These are phyloP conservation scores for Hydrozoanthus gracilis DNA, from an alignment of 92 coral and sea anemone genomes.

Conservation along the genomic window DNA sequence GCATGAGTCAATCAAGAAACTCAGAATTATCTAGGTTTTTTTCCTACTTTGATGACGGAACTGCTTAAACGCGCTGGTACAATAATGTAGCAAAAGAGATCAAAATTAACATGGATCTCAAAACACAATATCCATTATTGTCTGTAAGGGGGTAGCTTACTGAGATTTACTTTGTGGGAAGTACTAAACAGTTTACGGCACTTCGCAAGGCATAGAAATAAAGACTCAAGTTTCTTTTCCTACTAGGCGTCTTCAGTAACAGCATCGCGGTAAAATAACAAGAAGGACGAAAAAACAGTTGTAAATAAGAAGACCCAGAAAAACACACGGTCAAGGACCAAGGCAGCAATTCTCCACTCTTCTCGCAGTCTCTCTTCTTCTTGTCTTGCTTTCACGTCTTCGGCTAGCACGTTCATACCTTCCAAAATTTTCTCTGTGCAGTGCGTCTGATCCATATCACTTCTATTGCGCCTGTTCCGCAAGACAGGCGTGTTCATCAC, in stretches of 20 bases:
- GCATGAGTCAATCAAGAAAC: too few relatives aligned
- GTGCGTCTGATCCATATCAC: constrained; percentile 49
- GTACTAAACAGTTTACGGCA: too few relatives aligned
- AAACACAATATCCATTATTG: too few relatives aligned
- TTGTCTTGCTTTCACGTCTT: constrained; percentile 80
- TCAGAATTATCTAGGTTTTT: too few relatives aligned
- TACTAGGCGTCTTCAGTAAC: constrained; percentile 48
- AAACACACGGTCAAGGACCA: constrained; percentile 85
- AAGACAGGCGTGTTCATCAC: constrained; percentile 73
- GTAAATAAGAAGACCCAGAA: constrained; percentile 79
- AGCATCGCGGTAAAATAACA: constrained; percentile 80
- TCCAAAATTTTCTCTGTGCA: constrained; percentile 84
- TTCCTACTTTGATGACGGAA: too few relatives aligned
- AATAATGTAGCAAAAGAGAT: too few relatives aligned
- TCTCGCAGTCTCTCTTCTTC: constrained; percentile 87
- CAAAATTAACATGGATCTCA: too few relatives aligned
- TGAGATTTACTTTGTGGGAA: too few relatives aligned
- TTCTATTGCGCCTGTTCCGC: constrained; percentile 62
- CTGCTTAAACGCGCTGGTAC: too few relatives aligned
- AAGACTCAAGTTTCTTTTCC: neutral
- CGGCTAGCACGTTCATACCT: constrained; percentile 81
- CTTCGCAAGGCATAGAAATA: too few relatives aligned
- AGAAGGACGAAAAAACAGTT: constrained; percentile 59
- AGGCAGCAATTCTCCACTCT: constrained; percentile 90
- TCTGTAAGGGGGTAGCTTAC: too few relatives aligned